Conservation (phyloP, 2,113 vertebrate species). For the Tupaia tana region DNA sequence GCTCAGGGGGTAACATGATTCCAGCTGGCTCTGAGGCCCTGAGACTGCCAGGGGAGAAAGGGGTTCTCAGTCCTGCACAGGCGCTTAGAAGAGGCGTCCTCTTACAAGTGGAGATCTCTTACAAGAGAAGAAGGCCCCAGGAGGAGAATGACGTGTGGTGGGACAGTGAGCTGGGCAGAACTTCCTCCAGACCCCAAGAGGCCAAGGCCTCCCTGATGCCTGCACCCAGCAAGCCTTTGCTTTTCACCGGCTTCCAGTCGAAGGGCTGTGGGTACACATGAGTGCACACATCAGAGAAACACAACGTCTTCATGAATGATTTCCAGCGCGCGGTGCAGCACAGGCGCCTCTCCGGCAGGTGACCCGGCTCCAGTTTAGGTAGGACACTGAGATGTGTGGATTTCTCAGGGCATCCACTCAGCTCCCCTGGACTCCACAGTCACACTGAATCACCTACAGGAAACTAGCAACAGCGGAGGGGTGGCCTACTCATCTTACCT, state of each 20-base stretch:
- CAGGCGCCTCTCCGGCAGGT: not conserved
- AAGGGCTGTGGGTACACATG: not conserved
- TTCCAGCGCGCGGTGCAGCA: not conserved
- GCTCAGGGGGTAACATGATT: not conserved
- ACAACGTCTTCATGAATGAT: not conserved
- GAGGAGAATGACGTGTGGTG: too few species aligned
- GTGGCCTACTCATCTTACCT: slow-evolving; percentile 85
- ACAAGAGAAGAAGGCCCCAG: too few species aligned
- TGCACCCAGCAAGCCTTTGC: too few species aligned
- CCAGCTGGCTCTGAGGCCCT: not conserved
- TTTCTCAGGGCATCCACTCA: not conserved
- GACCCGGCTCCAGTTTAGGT: not conserved
- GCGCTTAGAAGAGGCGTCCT: not conserved
- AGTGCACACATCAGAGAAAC: not conserved
- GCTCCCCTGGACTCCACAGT: not conserved
- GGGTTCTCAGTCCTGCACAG: accelerated
- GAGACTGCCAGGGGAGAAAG: accelerated
- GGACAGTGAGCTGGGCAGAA: not conserved
- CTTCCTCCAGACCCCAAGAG: not conserved
- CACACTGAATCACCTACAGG: not conserved
- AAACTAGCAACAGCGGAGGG: not conserved
- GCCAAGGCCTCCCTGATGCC: too few species aligned
- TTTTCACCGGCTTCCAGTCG: not conserved
- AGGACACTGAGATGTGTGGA: accelerated
- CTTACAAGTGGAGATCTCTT: too few species aligned